These are phyloP conservation scores for Zoanthus gigantus DNA, from an alignment of 92 coral and sea anemone genomes.

Conservation along the genomic window DNA sequence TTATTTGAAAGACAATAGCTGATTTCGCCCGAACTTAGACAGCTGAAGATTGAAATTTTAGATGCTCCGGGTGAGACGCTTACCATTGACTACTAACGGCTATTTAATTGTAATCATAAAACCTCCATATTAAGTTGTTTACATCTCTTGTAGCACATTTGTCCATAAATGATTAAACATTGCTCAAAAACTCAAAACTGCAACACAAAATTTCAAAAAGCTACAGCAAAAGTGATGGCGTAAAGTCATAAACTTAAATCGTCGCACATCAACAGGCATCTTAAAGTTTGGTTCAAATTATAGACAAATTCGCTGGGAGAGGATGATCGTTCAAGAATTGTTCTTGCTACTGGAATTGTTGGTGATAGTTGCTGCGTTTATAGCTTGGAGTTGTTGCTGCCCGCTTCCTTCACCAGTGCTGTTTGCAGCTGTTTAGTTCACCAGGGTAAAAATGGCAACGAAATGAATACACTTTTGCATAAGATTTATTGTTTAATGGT, in stretches of 20 bases:
- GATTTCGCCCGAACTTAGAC: no score
- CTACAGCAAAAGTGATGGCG: no score
- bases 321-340: slow-evolving; percentile 37
- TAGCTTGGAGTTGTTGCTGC: slow-evolving; percentile 33
- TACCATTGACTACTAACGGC: no score
- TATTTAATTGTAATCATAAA: no score
- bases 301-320: neutral
- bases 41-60: no score
- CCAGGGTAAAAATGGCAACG: neutral
- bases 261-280: no score
- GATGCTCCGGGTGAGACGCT: no score
- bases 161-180: neutral
- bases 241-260: no score
- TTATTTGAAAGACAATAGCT: no score
- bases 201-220: neutral
- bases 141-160: neutral
- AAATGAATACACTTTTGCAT: no score
- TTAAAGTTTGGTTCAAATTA: neutral
- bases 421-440: slow-evolving; percentile 19
- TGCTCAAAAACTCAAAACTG: neutral
- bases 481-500: no score
- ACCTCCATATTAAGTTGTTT: neutral
- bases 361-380: neutral
- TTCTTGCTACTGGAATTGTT: slow-evolving; percentile 31
- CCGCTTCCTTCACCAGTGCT: slow-evolving; percentile 29